phyloP scores from a whole-genome alignment of 2,888 invertebrate species.

The Eumacrocentrus americanus region DNA sequence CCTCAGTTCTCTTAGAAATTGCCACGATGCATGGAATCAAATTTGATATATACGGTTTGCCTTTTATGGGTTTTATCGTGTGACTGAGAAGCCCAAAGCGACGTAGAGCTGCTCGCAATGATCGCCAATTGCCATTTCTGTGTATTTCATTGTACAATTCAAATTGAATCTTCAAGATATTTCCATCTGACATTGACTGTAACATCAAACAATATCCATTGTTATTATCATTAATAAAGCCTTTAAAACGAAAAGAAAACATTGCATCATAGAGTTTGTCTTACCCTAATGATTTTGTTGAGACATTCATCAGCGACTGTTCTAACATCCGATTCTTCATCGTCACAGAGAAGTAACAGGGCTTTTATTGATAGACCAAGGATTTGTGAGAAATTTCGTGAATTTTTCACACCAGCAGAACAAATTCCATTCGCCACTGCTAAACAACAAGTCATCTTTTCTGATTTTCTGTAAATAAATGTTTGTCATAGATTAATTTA shows the following conservation, averaged over 20 bases:
- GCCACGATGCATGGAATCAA: slow-evolving; percentile 76
- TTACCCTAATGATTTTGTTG: slow-evolving; percentile 76
- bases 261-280: no score
- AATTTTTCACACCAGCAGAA: slow-evolving; percentile 67
- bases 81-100: slow-evolving; percentile 78
- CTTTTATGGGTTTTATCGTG: slow-evolving; percentile 77
- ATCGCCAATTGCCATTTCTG: slow-evolving; percentile 74
- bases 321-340: slow-evolving; percentile 77
- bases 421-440: slow-evolving; percentile 76
- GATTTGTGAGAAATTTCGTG: slow-evolving; percentile 69
- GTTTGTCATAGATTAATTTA: not conserved
- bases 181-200: slow-evolving; percentile 70
- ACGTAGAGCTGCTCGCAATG: slow-evolving; percentile 77
- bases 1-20: slow-evolving; percentile 75
- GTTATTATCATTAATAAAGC: no score
- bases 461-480: slow-evolving; percentile 69
- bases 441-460: slow-evolving; percentile 76
- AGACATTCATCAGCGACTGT: slow-evolving; percentile 84
- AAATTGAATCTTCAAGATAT: slow-evolving; percentile 76
- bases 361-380: slow-evolving; percentile 75
- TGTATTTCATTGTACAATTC: slow-evolving; percentile 85
- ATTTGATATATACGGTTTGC: slow-evolving; percentile 78
- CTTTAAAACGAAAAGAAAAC: no score
- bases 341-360: slow-evolving; percentile 75
- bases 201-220: no score